Evolutionary conservation across 2,888 invertebrate genomes (phyloP), one percentile per base, ranked within the genome.

Genomic region (Sturmia bella): DNA sequence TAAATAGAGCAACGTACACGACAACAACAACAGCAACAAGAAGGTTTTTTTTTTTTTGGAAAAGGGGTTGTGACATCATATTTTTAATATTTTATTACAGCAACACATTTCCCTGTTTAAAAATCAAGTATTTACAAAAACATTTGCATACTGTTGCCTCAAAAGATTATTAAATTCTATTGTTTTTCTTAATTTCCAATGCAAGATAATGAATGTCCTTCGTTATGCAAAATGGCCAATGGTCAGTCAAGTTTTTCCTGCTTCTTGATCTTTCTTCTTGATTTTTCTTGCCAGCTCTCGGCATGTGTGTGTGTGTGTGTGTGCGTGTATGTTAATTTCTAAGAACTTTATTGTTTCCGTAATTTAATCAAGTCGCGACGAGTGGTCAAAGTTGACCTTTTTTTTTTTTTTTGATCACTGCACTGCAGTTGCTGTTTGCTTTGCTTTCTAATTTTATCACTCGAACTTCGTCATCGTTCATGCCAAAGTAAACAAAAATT

Each of bases 301-400:
- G 54, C 63, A 63, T 17, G 41, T 76, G 68, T 76, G 59, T 7
- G 41, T 74, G 6, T 52, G 59, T 59, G 59, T 68, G 75, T 45
- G 69, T 74, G 56, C 64, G 64, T 27, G 41, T 76, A 61, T 76
- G 59, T 9, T 70, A n/a, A 21, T 45, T 72, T 64, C 32, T 37
- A 59, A 59, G 72, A 59, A 37, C 73, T 82, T 78, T 75, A 70
- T 82, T 82, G 74, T 82, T 61, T 78, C 48, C 21, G 50, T 70
- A 75, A 75, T 82, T 82, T 75, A 74, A 82, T 82, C 54, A 82
- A 78, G 82, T 79, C 66, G 43, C 72, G 78, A 27, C 54, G 72
- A 79, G 72, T 68, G 72, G 37, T 70, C 82, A 78, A 82, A 74
- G 70, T 82, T 82, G 78, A 82, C 82, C 82, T 82, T 82, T 78